Evolutionary conservation across 2,888 invertebrate species (phyloP), one percentile per base, ranked within the genome.

Genomic region (Yponomeuta cagnagella): DNA sequence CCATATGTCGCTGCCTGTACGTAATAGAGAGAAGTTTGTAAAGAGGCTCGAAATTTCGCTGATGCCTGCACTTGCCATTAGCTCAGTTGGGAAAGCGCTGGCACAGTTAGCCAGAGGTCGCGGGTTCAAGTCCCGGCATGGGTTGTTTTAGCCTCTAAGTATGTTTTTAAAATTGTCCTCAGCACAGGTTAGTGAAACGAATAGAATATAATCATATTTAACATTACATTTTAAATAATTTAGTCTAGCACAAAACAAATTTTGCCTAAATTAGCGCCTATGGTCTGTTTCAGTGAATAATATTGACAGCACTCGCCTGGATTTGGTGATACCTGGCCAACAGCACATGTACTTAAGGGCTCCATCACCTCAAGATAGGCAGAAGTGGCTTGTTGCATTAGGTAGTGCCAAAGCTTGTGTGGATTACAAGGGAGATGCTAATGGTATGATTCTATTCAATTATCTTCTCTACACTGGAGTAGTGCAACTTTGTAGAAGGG

Each of bases 271-370:
- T 9, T 52, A 9, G 52, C 6, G 8, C 52, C 12, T 12, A 15
- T 58, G 6, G 12, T 15, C 15, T 58, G 15, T 90, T 92, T 68
- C 83, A 95, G 96, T 96, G 2, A 95, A 95, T 81, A 93, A 93
- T 71, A 93, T 95, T 72, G 96, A 97, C 81, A 93, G 90, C 73
- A 94, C 95, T 30, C 86, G 96, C 70, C 89, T 97, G 82, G 96
- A 97, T 86, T 87, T 97, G 74, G 95, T 96, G 37, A 96, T 97
- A 81, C 96, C 96, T 69, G 95, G 96, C 6, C 96, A 97, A 81
- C 96, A 96, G 78, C 96, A 96, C 79, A 95, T 96, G 93, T 96
- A 96, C 81, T 87, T 97, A 72, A 93, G 94, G 80, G 96, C 96
- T 69, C 94, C 96, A 6, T 95, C 95, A 23, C 94, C 96, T 37